Evolutionary conservation across 2,113 vertebrate species (phyloP).

Genomic region (Sinocyclocheilus anshuiensis): DNA sequence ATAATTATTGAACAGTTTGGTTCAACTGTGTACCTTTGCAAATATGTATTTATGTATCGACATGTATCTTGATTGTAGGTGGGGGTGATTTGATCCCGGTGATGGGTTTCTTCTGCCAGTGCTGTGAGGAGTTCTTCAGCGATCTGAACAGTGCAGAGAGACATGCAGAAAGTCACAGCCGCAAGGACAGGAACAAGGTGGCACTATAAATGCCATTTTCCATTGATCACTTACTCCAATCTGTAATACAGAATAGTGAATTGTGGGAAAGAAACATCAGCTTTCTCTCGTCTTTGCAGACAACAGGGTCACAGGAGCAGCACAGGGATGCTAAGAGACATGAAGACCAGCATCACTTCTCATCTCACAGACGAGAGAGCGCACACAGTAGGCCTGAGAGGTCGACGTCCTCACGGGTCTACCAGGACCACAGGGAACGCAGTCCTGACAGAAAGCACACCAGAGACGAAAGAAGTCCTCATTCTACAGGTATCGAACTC

Average conservation of each 20-base stretch:
- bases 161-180: conserved; percentile 79
- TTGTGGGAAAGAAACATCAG: background rate
- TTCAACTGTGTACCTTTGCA: background rate
- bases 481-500: background rate
- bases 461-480: conserved; percentile 21
- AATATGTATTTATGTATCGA: too few species aligned
- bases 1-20: background rate
- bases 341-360: background rate
- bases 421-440: conserved; percentile 17
- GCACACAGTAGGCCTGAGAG: background rate
- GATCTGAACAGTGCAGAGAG: conserved; percentile 85
- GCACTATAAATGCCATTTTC: conserved; percentile 6
- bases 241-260: background rate
- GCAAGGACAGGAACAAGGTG: conserved; percentile 82
- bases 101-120: conserved; percentile 93
- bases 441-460: conserved; percentile 11
- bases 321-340: conserved; percentile 16
- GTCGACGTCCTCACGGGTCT: background rate
- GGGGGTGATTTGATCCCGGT: conserved; percentile 86
- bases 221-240: background rate
- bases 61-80: conserved; percentile 69
- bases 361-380: conserved; percentile 1
- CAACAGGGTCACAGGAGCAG: background rate
- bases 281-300: background rate
- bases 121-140: conserved; percentile 92